Evolutionary conservation across 2,113 vertebrate species (phyloP).

Genomic region (Antechinus stuartii): DNA sequence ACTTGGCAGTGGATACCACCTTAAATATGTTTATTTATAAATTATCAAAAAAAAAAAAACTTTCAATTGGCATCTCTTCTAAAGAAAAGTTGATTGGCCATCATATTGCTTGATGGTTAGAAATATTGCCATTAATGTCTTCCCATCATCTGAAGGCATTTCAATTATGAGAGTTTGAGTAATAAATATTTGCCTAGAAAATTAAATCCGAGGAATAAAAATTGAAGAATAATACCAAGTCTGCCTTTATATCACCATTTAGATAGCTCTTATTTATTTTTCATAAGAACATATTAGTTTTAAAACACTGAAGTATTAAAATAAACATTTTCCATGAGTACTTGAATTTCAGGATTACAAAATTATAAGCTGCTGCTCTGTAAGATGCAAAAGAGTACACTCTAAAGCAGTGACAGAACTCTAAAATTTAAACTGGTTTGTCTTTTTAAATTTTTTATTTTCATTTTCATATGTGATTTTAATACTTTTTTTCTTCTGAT

Average conservation of each 20-base stretch:
- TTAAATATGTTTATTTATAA: background rate
- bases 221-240: slow-evolving; percentile 2
- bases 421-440: background rate
- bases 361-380: background rate
- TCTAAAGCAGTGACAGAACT: background rate
- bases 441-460: background rate
- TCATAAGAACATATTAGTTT: background rate
- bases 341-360: background rate
- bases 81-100: background rate
- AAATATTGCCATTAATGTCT: slow-evolving; percentile 10
- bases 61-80: background rate
- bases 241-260: slow-evolving; percentile 15
- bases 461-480: background rate
- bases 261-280: background rate
- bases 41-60: background rate
- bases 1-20: background rate
- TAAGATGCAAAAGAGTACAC: background rate
- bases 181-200: slow-evolving; percentile 29
- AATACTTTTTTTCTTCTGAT: background rate
- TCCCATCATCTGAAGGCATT: background rate
- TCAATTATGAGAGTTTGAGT: background rate
- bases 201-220: background rate
- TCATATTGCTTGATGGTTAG: background rate
- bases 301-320: slow-evolving; percentile 2
- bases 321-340: background rate